Percentiles rank a stretch among this genome's conserved stretches.
These are phyloP conservation scores for Trachythela sp. DNA, from an alignment of 64 coral and sea anemone genomes.

Conservation along the genomic window DNA sequence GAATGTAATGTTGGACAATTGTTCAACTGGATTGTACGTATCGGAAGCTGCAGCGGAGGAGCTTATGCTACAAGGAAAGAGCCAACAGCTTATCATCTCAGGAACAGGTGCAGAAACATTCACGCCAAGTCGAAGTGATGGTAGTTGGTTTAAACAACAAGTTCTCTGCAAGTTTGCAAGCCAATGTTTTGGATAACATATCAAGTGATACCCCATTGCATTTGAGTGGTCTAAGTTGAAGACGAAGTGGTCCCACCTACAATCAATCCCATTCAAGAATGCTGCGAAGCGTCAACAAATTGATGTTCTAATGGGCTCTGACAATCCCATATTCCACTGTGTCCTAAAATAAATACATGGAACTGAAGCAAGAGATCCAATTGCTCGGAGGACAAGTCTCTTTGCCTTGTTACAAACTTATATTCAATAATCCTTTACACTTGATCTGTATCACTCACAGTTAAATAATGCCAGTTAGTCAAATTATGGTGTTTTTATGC, in stretches of 20 bases:
- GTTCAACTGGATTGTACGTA: conserved; percentile 49
- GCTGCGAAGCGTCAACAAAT: conserved; percentile 2
- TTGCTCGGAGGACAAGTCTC: too few relatives aligned
- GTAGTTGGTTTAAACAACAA: not conserved
- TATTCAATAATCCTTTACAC: too few relatives aligned
- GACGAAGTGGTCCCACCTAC: conserved; percentile 53
- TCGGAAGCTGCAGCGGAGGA: conserved; percentile 44
- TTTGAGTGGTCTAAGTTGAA: conserved; percentile 54
- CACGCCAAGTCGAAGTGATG: not conserved
- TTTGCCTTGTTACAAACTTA: too few relatives aligned
- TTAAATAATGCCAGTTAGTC: too few relatives aligned
- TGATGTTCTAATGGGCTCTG: conserved; percentile 32
- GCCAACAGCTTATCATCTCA: conserved; percentile 29
- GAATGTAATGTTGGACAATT: conserved; percentile 59
- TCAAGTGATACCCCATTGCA: conserved; percentile 41
- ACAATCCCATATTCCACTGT: conserved; percentile 48
- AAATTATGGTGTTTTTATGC: too few relatives aligned
- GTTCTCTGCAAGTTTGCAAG: conserved; percentile 33
- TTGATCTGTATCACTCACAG: too few relatives aligned
- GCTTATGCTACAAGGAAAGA: conserved; percentile 17
- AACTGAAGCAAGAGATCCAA: conserved; percentile 1
- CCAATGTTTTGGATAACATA: conserved; percentile 58
- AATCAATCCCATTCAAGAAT: conserved; percentile 31
- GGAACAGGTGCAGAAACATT: conserved; percentile 26
- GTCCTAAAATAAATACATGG: not conserved